Conservation (phyloP, 2,797 vertebrate species). For the Halcyon leucocephala region DNA sequence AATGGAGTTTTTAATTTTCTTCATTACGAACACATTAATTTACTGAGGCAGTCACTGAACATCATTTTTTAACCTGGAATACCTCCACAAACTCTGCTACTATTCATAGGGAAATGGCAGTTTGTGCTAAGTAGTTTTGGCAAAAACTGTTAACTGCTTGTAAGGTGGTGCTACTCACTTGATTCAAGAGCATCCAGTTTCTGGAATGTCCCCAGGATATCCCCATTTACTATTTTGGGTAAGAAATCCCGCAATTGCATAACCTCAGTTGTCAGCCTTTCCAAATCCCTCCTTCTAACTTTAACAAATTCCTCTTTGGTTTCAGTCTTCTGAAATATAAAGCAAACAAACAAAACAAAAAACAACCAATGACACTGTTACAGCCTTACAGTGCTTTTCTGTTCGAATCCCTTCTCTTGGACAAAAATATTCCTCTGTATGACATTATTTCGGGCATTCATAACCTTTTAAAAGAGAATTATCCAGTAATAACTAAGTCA, state of each 20-base stretch:
- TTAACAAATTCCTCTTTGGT: constrained; percentile 81
- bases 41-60: neutral
- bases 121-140: neutral
- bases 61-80: neutral
- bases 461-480: neutral
- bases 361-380: neutral
- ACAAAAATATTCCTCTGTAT: neutral
- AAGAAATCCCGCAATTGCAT: constrained; percentile 93
- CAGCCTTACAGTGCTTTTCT: neutral
- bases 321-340: constrained; percentile 64
- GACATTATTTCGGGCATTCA: neutral
- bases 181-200: constrained; percentile 79
- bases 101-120: neutral
- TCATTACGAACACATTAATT: neutral
- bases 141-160: neutral
- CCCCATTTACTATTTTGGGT: constrained; percentile 85
- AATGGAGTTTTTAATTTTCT: neutral
- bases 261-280: constrained; percentile 91
- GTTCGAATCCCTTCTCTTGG: neutral
- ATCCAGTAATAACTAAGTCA: neutral
- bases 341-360: neutral
- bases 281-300: constrained; percentile 87
- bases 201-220: constrained; percentile 83
- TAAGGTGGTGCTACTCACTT: constrained; percentile 78
- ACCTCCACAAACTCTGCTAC: neutral